A percentile compares a stretch with the other conserved stretches of the same genome.
phyloP scores from a whole-genome alignment of 2,888 invertebrate species.

The Branchellion lobata region DNA sequence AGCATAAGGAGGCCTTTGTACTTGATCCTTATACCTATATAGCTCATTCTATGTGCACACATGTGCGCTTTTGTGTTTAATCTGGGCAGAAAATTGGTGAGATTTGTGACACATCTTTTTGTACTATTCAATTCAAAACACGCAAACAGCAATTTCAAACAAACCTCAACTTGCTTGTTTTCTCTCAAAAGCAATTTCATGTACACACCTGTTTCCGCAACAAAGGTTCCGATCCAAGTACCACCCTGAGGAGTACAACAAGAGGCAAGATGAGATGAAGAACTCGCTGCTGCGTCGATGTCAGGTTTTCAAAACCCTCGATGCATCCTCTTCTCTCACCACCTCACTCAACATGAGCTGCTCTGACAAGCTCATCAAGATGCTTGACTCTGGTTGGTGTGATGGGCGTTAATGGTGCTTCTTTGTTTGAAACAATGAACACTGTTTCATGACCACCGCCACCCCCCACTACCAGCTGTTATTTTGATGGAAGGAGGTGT shows the following conservation, averaged over 20 bases:
- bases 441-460: too few species aligned
- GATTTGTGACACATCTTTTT: neutral
- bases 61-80: neutral
- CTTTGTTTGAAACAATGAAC: too few species aligned
- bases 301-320: constrained; percentile 80
- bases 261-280: constrained; percentile 82
- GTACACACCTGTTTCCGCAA: too few species aligned
- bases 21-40: constrained; percentile 4
- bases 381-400: constrained; percentile 77
- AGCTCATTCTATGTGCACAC: neutral
- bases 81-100: neutral
- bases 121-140: neutral
- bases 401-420: too few species aligned
- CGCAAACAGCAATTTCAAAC: neutral
- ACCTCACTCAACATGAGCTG: constrained; percentile 81
- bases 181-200: too few species aligned
- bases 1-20: constrained; percentile 31
- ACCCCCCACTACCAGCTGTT: constrained; percentile 69
- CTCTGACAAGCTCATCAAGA: constrained; percentile 73
- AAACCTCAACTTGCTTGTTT: neutral
- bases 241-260: constrained; percentile 92
- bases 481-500: constrained; percentile 85
- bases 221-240: constrained; percentile 97
- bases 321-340: constrained; percentile 72
- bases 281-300: constrained; percentile 75